Percentiles rank a stretch among this genome's conserved stretches.
Conservation (phyloP, 2,888 invertebrate genomes). For the Euplagia quadripunctaria region DNA sequence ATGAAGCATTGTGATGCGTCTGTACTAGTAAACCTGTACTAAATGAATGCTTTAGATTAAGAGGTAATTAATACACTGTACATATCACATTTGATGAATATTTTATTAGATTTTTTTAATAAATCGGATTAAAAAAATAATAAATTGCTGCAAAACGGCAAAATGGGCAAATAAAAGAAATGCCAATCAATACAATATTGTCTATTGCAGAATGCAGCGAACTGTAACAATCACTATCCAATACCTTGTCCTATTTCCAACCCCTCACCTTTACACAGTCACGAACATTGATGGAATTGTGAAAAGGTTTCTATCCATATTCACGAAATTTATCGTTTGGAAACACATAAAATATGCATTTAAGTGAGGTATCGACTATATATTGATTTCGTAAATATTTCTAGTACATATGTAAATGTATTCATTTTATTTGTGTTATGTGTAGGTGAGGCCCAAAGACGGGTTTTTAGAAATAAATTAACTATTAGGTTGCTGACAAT, state of each 20-base stretch:
- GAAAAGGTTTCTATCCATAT: slow-evolving; percentile 37
- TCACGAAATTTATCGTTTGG: slow-evolving; percentile 39
- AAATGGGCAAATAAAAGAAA: too few relatives aligned
- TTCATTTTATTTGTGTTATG: background rate
- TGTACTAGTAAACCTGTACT: too few relatives aligned
- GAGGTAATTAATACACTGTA: background rate
- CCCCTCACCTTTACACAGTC: slow-evolving; percentile 35
- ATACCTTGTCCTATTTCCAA: slow-evolving; percentile 50
- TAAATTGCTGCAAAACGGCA: background rate
- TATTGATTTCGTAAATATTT: background rate
- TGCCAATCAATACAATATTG: slow-evolving; percentile 21
- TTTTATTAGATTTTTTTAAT: background rate
- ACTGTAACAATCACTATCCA: slow-evolving; percentile 46
- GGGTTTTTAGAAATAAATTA: too few relatives aligned
- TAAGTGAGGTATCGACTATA: background rate
- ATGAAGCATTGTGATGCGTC: too few relatives aligned
- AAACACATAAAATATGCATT: slow-evolving; percentile 36
- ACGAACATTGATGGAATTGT: slow-evolving; percentile 50
- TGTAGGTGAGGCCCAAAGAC: background rate
- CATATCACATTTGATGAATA: background rate
- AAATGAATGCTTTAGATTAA: too few relatives aligned
- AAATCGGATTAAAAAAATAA: background rate
- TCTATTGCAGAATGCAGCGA: slow-evolving; percentile 25
- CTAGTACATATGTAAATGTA: background rate
- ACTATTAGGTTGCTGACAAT: too few relatives aligned